Evolutionary conservation across 2,113 vertebrate genomes (phyloP), one percentile per base, ranked within the genome.

Genomic region (Lophius piscatorius): DNA sequence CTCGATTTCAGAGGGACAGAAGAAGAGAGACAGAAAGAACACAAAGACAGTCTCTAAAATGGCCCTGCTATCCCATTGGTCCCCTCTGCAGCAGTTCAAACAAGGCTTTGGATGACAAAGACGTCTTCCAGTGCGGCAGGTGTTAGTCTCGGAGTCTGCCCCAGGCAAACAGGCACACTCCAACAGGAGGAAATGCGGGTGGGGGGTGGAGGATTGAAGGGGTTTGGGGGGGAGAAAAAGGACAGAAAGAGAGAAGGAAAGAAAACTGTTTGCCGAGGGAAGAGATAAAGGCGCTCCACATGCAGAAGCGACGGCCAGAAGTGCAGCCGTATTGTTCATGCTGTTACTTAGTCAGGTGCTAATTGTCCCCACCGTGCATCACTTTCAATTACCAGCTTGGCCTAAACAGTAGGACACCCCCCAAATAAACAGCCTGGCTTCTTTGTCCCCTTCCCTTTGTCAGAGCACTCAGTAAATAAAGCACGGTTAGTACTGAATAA

Each of bases 81-180:
- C 88, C 89, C 78, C 70, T 47, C 52, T 81, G 83, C 85, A 90
- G 91, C 90, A 90, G 90, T 83, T 81, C 89, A 92, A 91, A 95
- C 91, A 94, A 93, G 93, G 92, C 92, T 85, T 82, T 87, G 55
- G 80, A 91, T 89, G 92, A 95, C 94, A 94, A 94, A 97, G 94
- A 93, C 91, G 87, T 92, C 92, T 93, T 93, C 92, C 70, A 85
- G 87, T 77, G 87, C 63, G 85, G 94, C 93, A 92, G 92, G 93
- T 93, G 92, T 91, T 92, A 89, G 92, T 91, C 76, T 91, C 81
- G 57, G 90, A 94, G 92, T 93, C 91, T 80, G 81, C 92, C 89
- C 78, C 83, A 83, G 90, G 92, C 88, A 85, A 89, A 90, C 78
- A 85, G 85, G 90, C 88, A 88, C 90, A 85, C 87, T 91, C 91